Base-by-base conservation (phyloP, 2,888 invertebrate genomes). In the Pammene aurita region DNA sequence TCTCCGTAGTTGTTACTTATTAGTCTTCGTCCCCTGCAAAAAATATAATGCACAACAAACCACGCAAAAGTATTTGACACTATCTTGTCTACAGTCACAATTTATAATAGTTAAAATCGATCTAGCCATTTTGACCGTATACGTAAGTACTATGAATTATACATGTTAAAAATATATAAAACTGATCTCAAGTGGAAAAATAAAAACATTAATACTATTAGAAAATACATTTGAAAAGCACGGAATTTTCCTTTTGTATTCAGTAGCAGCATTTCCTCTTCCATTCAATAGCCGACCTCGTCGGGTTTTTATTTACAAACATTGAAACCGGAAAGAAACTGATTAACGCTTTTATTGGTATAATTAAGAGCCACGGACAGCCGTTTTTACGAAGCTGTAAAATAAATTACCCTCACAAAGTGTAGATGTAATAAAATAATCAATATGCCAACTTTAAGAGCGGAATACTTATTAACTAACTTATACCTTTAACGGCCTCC, bases 321-420 rank as follows among this genome's bases (percentile, higher is more conserved):
- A 56, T 41, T 56, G 16, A 41, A 55, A 55, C 55, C 14, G 55
- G 56, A 41, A 56, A 56, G 56, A 38, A 56, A 18, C 58, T 44
- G 58, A 60, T 60, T 60, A 60, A 60, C 44, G 58, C 10, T 46
- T 60, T 60, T 60, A 60, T 60, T 60, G 58, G 58, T 44, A 46
- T 60, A 60, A 60, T 60, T 60, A 60, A 60, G 34, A 60, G 18
- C 44, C 14, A 34, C 18, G 58, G 58, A 7, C 46, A 46, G 58
- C 34, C 46, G 34, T 60, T 44, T 60, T 60, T 44, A 60, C 34
- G 44, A 14, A n/a, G 44, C 58, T 34, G 44, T 60, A 44, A 60
- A 60, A 60, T 10, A 60, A 60, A 60, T 46, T 56, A 41, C 56
- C 11, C 56, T 41, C 13, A 0, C 11, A 41, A 56, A 38, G 56